Conservation (phyloP, 2,113 vertebrate species). For the Dicentrarchus labrax region DNA sequence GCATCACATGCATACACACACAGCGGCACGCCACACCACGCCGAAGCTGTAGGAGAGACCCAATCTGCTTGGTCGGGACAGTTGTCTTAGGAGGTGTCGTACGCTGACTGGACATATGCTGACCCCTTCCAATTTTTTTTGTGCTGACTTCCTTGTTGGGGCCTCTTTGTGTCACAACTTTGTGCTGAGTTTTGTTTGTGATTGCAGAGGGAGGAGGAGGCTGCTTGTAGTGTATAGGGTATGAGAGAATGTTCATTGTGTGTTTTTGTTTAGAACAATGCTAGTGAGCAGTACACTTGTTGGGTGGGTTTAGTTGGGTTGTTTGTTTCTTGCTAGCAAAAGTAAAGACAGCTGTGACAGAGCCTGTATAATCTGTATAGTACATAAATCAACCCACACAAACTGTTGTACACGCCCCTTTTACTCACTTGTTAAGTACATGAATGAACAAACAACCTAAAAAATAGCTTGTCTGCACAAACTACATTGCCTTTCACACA, state of each 20-base stretch:
- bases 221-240: conserved; percentile 24
- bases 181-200: conserved; percentile 72
- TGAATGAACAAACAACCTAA: not conserved
- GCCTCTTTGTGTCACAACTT: conserved; percentile 73
- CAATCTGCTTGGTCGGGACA: conserved; percentile 77
- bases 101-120: conserved; percentile 84
- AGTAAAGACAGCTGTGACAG: not conserved
- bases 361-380: not conserved
- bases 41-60: conserved; percentile 57
- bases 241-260: conserved; percentile 11
- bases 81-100: conserved; percentile 81
- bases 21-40: conserved; percentile 34
- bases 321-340: not conserved
- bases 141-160: conserved; percentile 81
- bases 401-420: not conserved
- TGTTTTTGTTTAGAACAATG: conserved; percentile 8
- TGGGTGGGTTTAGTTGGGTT: not conserved
- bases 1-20: conserved; percentile 32
- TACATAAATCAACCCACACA: not conserved
- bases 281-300: not conserved
- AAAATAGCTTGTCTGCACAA: not conserved
- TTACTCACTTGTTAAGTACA: conserved; percentile 24
- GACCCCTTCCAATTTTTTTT: conserved; percentile 77
- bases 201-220: conserved; percentile 18
- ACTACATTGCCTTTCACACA: conserved; percentile 1